Conservation (phyloP, 2,113 vertebrate species). For the Austrofundulus limnaeus region DNA sequence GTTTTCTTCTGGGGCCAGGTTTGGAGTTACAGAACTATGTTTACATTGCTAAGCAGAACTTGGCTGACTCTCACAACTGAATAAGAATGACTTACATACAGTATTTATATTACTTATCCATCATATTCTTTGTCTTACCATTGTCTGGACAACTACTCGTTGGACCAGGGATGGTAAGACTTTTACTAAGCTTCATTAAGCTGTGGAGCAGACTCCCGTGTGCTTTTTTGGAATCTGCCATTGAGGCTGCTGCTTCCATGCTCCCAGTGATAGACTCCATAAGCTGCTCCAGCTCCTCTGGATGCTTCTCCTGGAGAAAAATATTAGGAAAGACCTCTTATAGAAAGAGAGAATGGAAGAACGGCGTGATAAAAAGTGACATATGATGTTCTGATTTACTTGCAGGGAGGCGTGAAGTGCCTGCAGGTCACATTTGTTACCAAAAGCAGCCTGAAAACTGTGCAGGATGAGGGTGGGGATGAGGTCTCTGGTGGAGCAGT, state of each 20-base stretch:
- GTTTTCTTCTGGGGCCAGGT: too few species aligned
- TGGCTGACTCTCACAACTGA: too few species aligned
- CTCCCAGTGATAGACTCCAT: slow-evolving; percentile 72
- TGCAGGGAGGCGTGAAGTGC: slow-evolving; percentile 77
- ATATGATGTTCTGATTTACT: slow-evolving; percentile 64
- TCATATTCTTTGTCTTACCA: slow-evolving; percentile 56
- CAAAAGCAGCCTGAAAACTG: slow-evolving; percentile 86
- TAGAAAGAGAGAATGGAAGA: background rate
- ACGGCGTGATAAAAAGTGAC: too few species aligned
- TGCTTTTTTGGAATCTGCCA: slow-evolving; percentile 64
- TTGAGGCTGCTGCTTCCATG: slow-evolving; percentile 79
- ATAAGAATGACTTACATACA: too few species aligned
- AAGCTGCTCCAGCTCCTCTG: slow-evolving; percentile 82
- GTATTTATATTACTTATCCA: too few species aligned
- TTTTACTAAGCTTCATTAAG: slow-evolving; percentile 77
- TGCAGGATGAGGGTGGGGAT: slow-evolving; percentile 83
- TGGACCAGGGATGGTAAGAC: slow-evolving; percentile 53
- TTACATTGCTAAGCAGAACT: too few species aligned
- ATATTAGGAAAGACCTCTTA: background rate
- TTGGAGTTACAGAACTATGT: too few species aligned
- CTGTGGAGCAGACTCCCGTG: slow-evolving; percentile 70
- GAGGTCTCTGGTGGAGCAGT: slow-evolving; percentile 62
- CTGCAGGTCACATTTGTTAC: slow-evolving; percentile 71
- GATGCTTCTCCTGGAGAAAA: slow-evolving; percentile 70
- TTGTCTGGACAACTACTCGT: slow-evolving; percentile 22